Evolutionary conservation across 2,888 invertebrate genomes (phyloP).

Genomic region (Iselma pallidipennis): DNA sequence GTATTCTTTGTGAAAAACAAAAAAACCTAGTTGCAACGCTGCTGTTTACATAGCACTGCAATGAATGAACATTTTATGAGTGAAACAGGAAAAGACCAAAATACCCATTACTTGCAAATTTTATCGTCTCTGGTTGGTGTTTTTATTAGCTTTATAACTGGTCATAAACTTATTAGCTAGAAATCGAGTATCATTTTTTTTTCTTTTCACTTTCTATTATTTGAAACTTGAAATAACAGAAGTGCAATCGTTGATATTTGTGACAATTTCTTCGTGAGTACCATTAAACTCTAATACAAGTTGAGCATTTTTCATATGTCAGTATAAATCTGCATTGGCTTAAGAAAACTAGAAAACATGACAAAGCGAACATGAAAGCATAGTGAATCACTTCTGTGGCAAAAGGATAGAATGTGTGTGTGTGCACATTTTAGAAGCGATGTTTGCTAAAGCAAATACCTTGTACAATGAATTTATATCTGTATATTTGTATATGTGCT

Average conservation of each 20-base stretch:
- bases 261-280: slow-evolving; percentile 9
- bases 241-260: slow-evolving; percentile 23
- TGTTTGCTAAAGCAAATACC: slow-evolving; percentile 29
- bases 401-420: not conserved
- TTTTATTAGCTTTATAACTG: not conserved
- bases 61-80: not conserved
- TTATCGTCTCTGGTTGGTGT: not conserved
- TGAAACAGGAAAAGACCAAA: not conserved
- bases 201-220: slow-evolving; percentile 14
- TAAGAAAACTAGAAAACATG: slow-evolving; percentile 44
- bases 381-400: slow-evolving; percentile 43
- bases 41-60: not conserved
- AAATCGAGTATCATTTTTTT: slow-evolving; percentile 14
- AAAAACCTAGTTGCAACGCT: no score
- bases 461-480: slow-evolving; percentile 11
- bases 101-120: not conserved
- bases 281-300: not conserved
- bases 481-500: no score
- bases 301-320: slow-evolving; percentile 31
- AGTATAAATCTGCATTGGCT: slow-evolving; percentile 43
- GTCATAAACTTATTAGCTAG: not conserved
- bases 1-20: no score
- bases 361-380: slow-evolving; percentile 45
- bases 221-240: slow-evolving; percentile 20
- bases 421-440: not conserved